A percentile compares a stretch with the other conserved stretches of the same genome.
Evolutionary conservation across 2,113 vertebrate species (phyloP).

Genomic region (Zingel zingel): DNA sequence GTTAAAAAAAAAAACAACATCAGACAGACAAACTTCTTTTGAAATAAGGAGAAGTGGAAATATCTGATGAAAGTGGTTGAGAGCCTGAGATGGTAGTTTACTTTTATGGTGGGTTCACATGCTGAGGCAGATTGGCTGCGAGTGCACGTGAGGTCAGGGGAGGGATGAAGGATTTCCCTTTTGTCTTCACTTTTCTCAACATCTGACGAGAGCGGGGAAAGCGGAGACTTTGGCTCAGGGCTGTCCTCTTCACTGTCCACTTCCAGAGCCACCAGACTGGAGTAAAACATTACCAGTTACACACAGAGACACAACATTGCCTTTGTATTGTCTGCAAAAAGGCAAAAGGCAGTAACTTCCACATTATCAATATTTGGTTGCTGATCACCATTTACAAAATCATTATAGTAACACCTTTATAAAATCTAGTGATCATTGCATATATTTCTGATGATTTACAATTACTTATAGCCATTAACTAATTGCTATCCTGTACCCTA

Average conservation of each 20-base stretch:
- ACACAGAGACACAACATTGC: not conserved
- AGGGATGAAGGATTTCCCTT: conserved; percentile 70
- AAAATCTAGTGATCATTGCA: too few species aligned
- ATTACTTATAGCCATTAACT: too few species aligned
- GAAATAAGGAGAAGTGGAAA: not conserved
- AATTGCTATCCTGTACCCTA: too few species aligned
- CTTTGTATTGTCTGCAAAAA: too few species aligned
- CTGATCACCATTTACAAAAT: too few species aligned
- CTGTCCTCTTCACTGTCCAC: conserved; percentile 86
- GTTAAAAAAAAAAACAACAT: not conserved
- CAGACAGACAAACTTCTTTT: not conserved
- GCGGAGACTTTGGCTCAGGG: conserved; percentile 29
- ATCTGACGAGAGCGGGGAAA: conserved; percentile 62
- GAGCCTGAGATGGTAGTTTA: conserved; percentile 63
- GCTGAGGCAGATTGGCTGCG: conserved; percentile 82
- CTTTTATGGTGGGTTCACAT: conserved; percentile 81
- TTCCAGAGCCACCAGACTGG: conserved; percentile 91
- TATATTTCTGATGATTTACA: too few species aligned
- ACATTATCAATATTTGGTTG: too few species aligned
- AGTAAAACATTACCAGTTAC: conserved; percentile 14
- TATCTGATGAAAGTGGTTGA: not conserved
- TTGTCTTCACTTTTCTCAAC: conserved; percentile 78
- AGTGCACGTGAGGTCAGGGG: conserved; percentile 76
- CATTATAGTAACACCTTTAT: too few species aligned
- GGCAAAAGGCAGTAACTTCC: too few species aligned